Conservation (phyloP, 2,113 vertebrate species). For the Phaethon lepturus region DNA sequence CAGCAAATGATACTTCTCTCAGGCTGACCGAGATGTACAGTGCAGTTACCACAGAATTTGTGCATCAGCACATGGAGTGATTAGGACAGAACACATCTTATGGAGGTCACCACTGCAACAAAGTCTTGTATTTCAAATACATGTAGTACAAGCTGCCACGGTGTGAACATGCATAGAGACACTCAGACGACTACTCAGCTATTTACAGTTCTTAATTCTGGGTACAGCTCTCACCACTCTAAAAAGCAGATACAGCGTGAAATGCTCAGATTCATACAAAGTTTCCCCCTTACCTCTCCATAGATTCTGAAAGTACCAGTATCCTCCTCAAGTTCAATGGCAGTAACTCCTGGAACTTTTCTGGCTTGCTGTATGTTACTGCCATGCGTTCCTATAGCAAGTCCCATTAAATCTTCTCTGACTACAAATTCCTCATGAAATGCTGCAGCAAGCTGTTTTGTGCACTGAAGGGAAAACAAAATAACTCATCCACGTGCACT, state of each 20-base stretch:
- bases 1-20: neutral
- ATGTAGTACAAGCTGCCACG: neutral
- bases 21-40: fast-evolving
- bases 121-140: neutral
- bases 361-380: conserved; percentile 86
- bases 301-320: conserved; percentile 86
- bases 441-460: conserved; percentile 85
- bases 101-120: neutral
- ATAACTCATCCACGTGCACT: neutral
- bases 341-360: conserved; percentile 85
- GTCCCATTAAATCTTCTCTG: conserved; percentile 87
- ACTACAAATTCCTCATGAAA: conserved; percentile 87
- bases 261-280: neutral
- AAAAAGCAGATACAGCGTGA: neutral
- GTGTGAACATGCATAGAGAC: fast-evolving
- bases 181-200: neutral
- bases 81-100: neutral
- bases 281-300: conserved; percentile 76
- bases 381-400: conserved; percentile 86
- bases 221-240: neutral
- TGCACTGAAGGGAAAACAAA: conserved; percentile 73
- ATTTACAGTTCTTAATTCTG: neutral
- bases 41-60: neutral
- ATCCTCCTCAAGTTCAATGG: conserved; percentile 85
- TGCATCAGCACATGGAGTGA: neutral